Percentiles rank a stretch among this genome's conserved stretches.
Evolutionary conservation across 1,140 invertebrate species (phyloP).

Genomic region (Neodiprion virginianus): DNA sequence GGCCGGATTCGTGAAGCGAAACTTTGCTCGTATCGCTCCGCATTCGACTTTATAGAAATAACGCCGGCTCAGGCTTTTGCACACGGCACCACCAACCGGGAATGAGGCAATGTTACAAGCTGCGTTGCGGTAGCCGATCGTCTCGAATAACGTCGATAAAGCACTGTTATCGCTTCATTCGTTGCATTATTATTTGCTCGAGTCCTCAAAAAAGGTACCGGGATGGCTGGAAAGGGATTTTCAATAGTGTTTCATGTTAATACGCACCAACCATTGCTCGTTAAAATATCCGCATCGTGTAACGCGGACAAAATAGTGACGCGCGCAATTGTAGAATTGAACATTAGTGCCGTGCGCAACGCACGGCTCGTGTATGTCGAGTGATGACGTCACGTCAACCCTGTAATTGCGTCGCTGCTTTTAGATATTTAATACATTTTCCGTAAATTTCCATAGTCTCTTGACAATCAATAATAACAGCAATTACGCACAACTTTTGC

Average conservation of each 20-base stretch:
- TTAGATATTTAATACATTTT: neutral
- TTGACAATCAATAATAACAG: neutral
- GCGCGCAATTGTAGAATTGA: neutral
- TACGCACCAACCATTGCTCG: neutral
- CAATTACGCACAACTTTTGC: neutral
- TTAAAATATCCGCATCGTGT: slow-evolving; percentile 3
- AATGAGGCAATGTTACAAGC: neutral
- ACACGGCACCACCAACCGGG: slow-evolving; percentile 28
- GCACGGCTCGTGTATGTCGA: neutral
- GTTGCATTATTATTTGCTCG: too few species aligned
- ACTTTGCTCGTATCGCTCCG: slow-evolving; percentile 10
- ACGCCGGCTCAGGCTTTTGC: slow-evolving; percentile 24
- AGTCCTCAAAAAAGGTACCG: too few species aligned
- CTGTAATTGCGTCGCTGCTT: neutral
- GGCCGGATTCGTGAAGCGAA: neutral
- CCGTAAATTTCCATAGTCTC: neutral
- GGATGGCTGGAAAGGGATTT: too few species aligned
- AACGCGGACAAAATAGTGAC: slow-evolving; percentile 5
- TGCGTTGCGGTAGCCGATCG: neutral
- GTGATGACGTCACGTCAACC: neutral
- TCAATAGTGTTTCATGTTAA: too few species aligned
- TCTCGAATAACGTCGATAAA: neutral
- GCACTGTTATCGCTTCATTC: too few species aligned
- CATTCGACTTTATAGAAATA: slow-evolving; percentile 32
- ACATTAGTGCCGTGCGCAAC: slow-evolving; percentile 26